These are phyloP conservation scores for Cerastis rubricosa DNA, from an alignment of 2,888 invertebrate species.

Conservation along the genomic window DNA sequence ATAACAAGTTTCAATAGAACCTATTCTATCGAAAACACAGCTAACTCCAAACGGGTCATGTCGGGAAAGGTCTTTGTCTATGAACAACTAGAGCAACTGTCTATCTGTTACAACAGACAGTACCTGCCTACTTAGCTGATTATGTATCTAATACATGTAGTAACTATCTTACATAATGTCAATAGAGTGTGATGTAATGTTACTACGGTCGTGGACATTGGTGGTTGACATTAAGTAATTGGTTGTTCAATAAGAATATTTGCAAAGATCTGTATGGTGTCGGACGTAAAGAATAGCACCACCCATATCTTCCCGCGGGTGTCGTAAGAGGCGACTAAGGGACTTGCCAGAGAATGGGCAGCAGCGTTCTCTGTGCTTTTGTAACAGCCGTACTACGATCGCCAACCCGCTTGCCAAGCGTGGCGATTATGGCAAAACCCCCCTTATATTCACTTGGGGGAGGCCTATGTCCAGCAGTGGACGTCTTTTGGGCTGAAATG, in stretches of 20 bases:
- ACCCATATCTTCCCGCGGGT: too few species aligned
- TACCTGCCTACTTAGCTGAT: conserved; percentile 38
- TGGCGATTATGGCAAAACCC: too few species aligned
- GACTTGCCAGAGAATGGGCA: too few species aligned
- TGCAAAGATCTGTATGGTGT: conserved; percentile 13
- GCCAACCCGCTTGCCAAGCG: too few species aligned
- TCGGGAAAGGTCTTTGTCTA: conserved; percentile 19
- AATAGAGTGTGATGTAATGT: conserved; percentile 46
- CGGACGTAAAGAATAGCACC: too few species aligned
- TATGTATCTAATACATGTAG: conserved; percentile 57
- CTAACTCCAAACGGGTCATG: conserved; percentile 1
- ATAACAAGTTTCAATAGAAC: neutral
- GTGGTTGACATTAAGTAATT: conserved; percentile 30
- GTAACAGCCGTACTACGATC: too few species aligned
- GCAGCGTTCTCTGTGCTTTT: too few species aligned
- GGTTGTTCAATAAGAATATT: conserved; percentile 28
- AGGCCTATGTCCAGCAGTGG: too few species aligned
- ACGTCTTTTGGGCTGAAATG: too few species aligned
- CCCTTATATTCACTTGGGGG: too few species aligned
- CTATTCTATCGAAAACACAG: neutral
- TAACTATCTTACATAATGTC: conserved; percentile 55
- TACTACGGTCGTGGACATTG: conserved; percentile 17
- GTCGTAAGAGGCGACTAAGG: too few species aligned
- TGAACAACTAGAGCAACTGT: conserved; percentile 40
- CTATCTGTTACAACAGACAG: conserved; percentile 49